Evolutionary conservation across 2,113 vertebrate genomes (phyloP), one percentile per base, ranked within the genome.

Genomic region (Ciconia boyciana): DNA sequence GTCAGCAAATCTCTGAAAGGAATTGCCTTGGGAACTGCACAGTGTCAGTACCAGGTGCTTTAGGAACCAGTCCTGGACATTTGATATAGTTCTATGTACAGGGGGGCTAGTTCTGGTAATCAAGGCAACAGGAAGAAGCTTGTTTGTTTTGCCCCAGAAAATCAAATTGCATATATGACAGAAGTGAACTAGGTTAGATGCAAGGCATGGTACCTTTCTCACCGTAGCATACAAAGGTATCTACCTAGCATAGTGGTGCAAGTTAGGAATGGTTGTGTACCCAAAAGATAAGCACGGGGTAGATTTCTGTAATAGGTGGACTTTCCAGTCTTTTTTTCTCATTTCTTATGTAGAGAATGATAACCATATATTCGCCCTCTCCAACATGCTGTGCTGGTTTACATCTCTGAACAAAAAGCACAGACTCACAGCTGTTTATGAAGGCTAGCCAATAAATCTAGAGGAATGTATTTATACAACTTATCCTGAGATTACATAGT

Each of bases 391-490:
- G 84, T 78, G 82, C 78, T 91, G 94, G 51, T 92, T 95, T 96
- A 83, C 74, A 80, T 94, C 74, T 95, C 71, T 55, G 81, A 96
- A 89, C 34, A 74, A 79, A 88, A 97, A 93, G 78, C 81, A 80
- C 78, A 91, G 68, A 31, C 74, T 94, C 87, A 76, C 87, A 94
- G 87, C 79, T 96, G 91, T 76, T 95, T 90, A 61, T 83, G 94
- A 95, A 91, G 82, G 91, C 77, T 89, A 93, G 89, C 81, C 84
- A 93, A 58, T 95, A 90, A 93, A 93, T 96, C 82, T 92, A 44
- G 69, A 71, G 71, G 71, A 93, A 97, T 93, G 60, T 64, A 78
- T 90, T 95, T 94, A 44, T 90, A 88, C 72, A 93, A 81, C 16
- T 88, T 75, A 66, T 44, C 78, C 84, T 70, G 75, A 83, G 64